phyloP scores from a whole-genome alignment of 2,113 vertebrate genomes.

The Eleginops maclovinus region DNA sequence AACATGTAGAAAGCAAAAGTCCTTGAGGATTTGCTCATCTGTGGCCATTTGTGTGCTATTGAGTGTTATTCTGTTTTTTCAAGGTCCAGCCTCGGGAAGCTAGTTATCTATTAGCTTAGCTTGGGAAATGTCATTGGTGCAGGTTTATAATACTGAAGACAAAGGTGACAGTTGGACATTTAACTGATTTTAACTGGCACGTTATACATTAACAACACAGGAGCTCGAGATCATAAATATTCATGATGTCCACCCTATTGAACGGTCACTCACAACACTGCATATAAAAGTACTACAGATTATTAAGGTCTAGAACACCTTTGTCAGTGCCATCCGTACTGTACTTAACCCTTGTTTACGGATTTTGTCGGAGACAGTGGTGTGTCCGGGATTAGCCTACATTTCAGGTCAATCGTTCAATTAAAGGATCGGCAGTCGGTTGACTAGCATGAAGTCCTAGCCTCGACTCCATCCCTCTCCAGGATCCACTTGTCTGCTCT shows the following conservation, averaged over 20 bases:
- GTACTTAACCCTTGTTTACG: not conserved
- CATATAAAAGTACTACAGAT: not conserved
- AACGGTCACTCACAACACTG: not conserved
- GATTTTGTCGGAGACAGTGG: not conserved
- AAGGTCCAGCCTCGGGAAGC: not conserved
- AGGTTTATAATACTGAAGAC: not conserved
- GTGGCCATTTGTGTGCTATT: not conserved
- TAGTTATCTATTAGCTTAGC: not conserved
- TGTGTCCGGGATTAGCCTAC: slow-evolving; percentile 37
- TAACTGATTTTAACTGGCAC: not conserved
- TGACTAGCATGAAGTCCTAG: slow-evolving; percentile 17
- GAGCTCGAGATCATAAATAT: not conserved
- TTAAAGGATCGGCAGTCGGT: slow-evolving; percentile 64
- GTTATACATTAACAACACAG: slow-evolving; percentile 15
- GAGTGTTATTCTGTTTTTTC: not conserved
- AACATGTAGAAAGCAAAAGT: not conserved
- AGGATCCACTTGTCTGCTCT: not conserved
- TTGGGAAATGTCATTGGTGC: not conserved
- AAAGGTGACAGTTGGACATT: not conserved
- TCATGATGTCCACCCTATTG: not conserved
- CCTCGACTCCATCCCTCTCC: slow-evolving; percentile 6
- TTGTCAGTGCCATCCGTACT: not conserved
- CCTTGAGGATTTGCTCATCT: not conserved
- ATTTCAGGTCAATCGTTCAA: slow-evolving; percentile 57
- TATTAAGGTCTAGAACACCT: no score